Evolutionary conservation across 2,113 vertebrate species (phyloP), one percentile per base, ranked within the genome.

Genomic region (Tetrax tetrax): DNA sequence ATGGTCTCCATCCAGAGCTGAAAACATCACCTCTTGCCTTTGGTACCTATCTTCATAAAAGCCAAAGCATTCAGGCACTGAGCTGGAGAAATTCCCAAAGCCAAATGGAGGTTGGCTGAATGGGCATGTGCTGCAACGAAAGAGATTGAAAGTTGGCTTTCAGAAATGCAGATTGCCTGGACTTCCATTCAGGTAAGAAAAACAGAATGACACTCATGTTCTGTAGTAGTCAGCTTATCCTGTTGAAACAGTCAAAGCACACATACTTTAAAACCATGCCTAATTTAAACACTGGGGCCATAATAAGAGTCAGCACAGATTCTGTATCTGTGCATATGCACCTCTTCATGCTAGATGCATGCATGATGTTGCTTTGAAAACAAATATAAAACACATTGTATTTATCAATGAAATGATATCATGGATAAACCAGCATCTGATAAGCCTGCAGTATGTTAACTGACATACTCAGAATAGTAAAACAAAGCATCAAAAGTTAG

Each of bases 51-150:
- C 97, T 93, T 98, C 97, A 63, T 94, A 97, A 93, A 95, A 97
- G 87, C 96, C 93, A 66, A 96, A 94, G 91, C 85, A 95, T 91
- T 97, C 97, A 64, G 97, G 95, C 93, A 96, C 79, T 54, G 97
- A 96, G 92, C 95, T 97, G 89, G 96, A 93, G 95, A 94, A 97
- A 84, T 98, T 97, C 50, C 95, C 95, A 51, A 96, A 98, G 85
- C 80, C 95, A 94, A 97, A 98, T 0, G 97, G 96, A 96, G 98
- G 97, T 13, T 75, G 95, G 81, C 96, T 97, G 85, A 98, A 98
- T 33, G 97, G 98, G 91, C 97, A 98, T 1, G 97, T 97, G 97
- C 98, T 98, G 96, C 87, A 96, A 90, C 19, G 91, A 87, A 91
- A 97, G 76, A 97, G 70, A 96, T 10, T 33, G 53, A 74, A 14